Percentiles rank a stretch among this genome's conserved stretches.
Conservation (phyloP, 2,113 vertebrate species). For the Arvicanthis niloticus region DNA sequence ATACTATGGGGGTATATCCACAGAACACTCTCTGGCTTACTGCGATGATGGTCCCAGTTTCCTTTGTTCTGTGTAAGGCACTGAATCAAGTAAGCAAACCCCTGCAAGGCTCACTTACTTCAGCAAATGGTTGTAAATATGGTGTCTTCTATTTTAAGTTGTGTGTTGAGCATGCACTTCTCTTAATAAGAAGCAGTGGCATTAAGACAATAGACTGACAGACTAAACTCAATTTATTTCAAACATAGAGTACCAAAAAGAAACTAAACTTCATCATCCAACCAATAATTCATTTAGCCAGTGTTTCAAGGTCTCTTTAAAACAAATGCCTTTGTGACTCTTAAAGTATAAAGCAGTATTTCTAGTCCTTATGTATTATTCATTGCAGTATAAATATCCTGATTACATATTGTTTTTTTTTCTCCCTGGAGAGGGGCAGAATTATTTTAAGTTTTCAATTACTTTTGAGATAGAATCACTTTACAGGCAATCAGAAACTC, state of each 20-base stretch:
- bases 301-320: conserved; percentile 33
- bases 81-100: not conserved
- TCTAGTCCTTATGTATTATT: conserved; percentile 43
- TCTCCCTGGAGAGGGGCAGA: not conserved
- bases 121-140: not conserved
- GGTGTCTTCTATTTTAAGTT: not conserved
- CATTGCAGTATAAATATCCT: not conserved
- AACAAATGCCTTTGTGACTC: not conserved
- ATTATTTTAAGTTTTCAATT: conserved; percentile 45
- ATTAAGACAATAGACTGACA: not conserved
- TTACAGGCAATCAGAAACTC: conserved; percentile 30
- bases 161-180: not conserved
- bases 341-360: conserved; percentile 17
- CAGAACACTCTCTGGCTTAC: not conserved
- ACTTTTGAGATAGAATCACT: conserved; percentile 1
- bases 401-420: not conserved
- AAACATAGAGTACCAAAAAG: not conserved
- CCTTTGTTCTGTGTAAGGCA: not conserved
- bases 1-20: not conserved
- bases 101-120: not conserved
- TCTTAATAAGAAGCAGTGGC: not conserved
- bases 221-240: conserved; percentile 6
- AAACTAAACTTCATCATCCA: not conserved
- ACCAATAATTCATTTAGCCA: not conserved
- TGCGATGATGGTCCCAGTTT: not conserved